These are phyloP conservation scores for Melangyna quadrimaculata DNA, from an alignment of 2,888 invertebrate species.

Conservation along the genomic window DNA sequence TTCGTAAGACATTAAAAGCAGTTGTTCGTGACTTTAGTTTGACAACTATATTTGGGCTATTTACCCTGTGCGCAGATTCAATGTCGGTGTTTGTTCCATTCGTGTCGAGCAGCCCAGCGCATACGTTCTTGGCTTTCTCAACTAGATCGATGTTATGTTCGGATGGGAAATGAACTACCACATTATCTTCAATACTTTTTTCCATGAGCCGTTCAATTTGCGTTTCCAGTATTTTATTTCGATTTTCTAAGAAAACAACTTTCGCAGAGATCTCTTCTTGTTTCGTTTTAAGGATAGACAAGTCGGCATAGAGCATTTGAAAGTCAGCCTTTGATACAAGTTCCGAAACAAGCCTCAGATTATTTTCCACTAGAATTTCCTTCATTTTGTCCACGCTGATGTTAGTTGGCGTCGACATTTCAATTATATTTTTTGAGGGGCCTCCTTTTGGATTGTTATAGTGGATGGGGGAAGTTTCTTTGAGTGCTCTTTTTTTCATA, in stretches of 20 bases:
- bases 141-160: neutral
- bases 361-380: neutral
- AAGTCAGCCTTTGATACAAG: no score
- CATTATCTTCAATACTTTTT: neutral
- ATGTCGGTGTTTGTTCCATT: neutral
- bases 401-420: conserved; percentile 2
- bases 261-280: neutral
- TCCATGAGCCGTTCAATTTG: neutral
- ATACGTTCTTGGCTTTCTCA: neutral
- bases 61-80: neutral
- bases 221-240: neutral
- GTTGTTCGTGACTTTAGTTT: neutral
- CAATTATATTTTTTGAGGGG: neutral
- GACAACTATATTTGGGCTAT: neutral
- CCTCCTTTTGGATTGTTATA: neutral
- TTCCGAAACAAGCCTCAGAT: neutral
- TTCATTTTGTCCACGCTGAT: no score
- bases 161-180: neutral
- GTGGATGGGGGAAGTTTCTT: neutral
- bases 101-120: neutral
- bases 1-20: neutral
- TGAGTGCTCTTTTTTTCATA: neutral
- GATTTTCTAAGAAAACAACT: neutral
- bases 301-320: no score
- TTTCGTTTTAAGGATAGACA: neutral